phyloP scores from a whole-genome alignment of 2,797 vertebrate species.

The Anisognathus igniventris region DNA sequence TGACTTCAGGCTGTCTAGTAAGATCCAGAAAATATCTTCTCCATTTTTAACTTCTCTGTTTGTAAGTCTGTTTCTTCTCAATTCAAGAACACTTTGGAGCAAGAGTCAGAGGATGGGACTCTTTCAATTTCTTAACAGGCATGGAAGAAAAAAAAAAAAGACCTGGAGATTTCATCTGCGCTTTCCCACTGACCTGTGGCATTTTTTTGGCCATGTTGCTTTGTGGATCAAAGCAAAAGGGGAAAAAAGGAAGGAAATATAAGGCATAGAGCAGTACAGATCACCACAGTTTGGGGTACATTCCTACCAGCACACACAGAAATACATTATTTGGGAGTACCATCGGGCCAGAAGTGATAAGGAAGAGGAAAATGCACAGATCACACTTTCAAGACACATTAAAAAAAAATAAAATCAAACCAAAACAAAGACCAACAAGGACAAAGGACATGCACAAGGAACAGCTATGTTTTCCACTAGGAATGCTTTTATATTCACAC shows the following conservation, averaged over 20 bases:
- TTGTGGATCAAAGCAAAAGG: background rate
- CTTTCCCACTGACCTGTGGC: background rate
- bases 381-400: background rate
- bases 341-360: background rate
- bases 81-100: background rate
- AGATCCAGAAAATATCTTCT: background rate
- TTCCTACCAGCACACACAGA: background rate
- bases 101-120: background rate
- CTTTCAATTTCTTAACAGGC: background rate
- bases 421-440: too few relatives aligned
- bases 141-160: background rate
- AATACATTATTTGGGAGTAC: background rate
- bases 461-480: background rate
- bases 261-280: background rate
- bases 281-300: background rate
- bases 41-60: background rate
- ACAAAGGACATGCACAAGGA: background rate
- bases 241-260: background rate
- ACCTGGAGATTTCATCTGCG: background rate
- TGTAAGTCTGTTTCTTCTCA: background rate
- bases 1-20: background rate
- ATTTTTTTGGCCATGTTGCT: background rate
- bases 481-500: background rate
- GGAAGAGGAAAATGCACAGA: background rate
- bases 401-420: background rate